Conservation (phyloP, 2,113 vertebrate species). For the Anoplopoma fimbria region DNA sequence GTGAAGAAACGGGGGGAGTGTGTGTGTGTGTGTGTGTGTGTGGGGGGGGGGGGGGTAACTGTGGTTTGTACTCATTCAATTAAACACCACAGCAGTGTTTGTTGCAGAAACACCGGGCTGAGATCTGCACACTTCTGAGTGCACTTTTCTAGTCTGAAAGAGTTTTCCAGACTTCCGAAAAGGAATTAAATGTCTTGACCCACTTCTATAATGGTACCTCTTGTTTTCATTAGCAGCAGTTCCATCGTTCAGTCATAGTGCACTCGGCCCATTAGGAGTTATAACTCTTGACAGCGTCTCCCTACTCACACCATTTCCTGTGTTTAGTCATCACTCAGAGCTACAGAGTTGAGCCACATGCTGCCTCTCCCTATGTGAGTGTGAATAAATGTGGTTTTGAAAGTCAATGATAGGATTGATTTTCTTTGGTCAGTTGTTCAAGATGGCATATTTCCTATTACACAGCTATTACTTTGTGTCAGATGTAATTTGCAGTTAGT, state of each 20-base stretch:
- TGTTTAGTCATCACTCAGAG: conserved; percentile 21
- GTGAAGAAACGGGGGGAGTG: background rate
- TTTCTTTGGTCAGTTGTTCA: background rate
- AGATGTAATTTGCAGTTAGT: conserved; percentile 14
- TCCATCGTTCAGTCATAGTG: conserved; percentile 24
- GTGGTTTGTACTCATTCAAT: background rate
- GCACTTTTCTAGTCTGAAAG: background rate
- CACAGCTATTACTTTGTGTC: conserved; percentile 1
- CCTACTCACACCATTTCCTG: conserved; percentile 26
- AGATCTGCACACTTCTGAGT: background rate
- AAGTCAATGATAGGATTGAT: conserved; percentile 11
- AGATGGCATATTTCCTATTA: conserved; percentile 8
- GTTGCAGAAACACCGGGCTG: background rate
- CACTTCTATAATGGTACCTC: conserved; percentile 41
- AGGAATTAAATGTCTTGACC: conserved; percentile 30
- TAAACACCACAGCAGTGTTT: background rate
- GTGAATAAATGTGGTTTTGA: background rate
- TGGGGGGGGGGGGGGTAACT: too few relatives aligned
- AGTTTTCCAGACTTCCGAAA: background rate
- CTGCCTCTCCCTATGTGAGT: background rate
- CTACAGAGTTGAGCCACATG: background rate
- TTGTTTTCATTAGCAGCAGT: conserved; percentile 56
- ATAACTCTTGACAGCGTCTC: conserved; percentile 21
- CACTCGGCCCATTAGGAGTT: conserved; percentile 23
- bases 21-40: too few relatives aligned